These are phyloP conservation scores for Microhierax caerulescens DNA, from an alignment of 2,797 vertebrate genomes.

Conservation along the genomic window DNA sequence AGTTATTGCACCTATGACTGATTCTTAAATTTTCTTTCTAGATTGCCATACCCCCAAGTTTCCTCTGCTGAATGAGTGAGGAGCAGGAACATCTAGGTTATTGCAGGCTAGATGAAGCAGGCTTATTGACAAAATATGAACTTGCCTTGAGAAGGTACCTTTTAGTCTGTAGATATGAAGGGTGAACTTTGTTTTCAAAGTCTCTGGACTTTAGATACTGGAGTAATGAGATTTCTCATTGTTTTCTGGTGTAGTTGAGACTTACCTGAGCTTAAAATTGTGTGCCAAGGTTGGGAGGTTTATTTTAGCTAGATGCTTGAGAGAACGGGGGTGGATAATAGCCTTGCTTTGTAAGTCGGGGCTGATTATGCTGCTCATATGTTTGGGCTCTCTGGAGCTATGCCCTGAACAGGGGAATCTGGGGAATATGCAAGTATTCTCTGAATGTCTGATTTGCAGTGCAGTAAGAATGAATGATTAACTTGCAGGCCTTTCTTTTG, in stretches of 20 bases:
- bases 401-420: neutral
- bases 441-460: neutral
- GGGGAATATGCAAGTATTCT: neutral
- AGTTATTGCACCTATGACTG: neutral
- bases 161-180: neutral
- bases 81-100: neutral
- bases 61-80: neutral
- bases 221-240: neutral
- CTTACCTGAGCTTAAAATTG: neutral
- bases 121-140: neutral
- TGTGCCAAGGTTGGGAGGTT: neutral
- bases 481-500: neutral
- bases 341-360: neutral
- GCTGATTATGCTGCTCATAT: neutral
- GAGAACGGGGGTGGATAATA: neutral
- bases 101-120: neutral
- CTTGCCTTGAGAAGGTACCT: neutral
- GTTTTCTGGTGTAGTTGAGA: neutral
- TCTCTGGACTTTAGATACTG: neutral
- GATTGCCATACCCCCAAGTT: neutral
- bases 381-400: neutral
- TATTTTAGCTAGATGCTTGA: neutral
- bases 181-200: neutral
- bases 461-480: neutral
- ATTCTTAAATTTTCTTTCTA: neutral